These are phyloP conservation scores for Hirundo rustica DNA, from an alignment of 2,797 vertebrate genomes.

Conservation along the genomic window DNA sequence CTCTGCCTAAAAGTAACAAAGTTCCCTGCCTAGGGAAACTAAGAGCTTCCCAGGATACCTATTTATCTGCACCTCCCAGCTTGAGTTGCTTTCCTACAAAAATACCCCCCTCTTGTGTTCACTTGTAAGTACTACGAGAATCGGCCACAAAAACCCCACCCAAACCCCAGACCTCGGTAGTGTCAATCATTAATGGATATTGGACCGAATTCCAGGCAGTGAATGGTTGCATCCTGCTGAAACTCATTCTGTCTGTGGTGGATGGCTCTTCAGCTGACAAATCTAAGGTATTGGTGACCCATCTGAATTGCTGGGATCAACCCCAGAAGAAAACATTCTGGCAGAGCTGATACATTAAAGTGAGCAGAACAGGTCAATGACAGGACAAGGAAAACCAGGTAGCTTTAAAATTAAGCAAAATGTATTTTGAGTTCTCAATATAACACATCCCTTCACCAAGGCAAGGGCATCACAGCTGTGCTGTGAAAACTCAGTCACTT, in stretches of 20 bases:
- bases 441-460: not conserved
- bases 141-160: not conserved
- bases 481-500: not conserved
- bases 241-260: not conserved
- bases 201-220: not conserved
- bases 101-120: conserved; percentile 18
- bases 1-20: not conserved
- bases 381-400: not conserved
- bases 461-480: not conserved
- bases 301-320: not conserved
- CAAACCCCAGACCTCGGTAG: not conserved
- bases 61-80: not conserved
- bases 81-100: not conserved
- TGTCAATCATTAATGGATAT: not conserved
- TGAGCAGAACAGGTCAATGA: not conserved
- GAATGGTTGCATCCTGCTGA: not conserved
- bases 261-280: not conserved
- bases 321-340: not conserved
- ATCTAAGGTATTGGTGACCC: not conserved
- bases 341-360: not conserved
- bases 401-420: conserved; percentile 3
- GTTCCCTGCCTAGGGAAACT: not conserved
- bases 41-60: fast-evolving
- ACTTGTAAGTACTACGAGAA: not conserved
- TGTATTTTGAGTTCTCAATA: not conserved